Evolutionary conservation across 2,888 invertebrate species (phyloP).

Genomic region (Hirtodrosophila trivittata): DNA sequence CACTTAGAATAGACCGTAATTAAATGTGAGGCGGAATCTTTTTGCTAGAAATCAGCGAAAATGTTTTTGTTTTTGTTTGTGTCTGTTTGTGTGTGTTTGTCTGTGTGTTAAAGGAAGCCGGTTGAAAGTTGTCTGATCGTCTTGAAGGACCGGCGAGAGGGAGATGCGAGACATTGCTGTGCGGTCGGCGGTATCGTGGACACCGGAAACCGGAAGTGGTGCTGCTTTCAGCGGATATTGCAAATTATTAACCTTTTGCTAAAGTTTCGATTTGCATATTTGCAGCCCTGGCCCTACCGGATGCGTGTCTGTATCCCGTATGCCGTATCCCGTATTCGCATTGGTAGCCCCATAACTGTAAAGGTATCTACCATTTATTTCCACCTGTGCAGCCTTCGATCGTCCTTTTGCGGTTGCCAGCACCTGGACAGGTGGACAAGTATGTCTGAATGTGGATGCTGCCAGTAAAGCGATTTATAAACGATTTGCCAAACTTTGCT

Average conservation of each 20-base stretch:
- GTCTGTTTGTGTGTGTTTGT: constrained; percentile 5
- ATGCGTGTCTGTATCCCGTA: constrained; percentile 27
- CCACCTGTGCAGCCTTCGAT: constrained; percentile 22
- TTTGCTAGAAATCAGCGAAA: constrained; percentile 14
- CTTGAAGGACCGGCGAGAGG: constrained; percentile 5
- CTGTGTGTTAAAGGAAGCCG: constrained; percentile 21
- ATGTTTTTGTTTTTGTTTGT: constrained; percentile 10
- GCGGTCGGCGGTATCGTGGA: constrained; percentile 42
- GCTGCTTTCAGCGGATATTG: constrained; percentile 75
- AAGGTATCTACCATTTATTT: constrained; percentile 19
- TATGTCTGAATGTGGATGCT: constrained; percentile 10
- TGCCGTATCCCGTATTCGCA: not conserved
- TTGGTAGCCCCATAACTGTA: constrained; percentile 2
- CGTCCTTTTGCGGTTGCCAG: constrained; percentile 41
- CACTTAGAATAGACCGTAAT: not conserved
- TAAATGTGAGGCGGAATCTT: not conserved
- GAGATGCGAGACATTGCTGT: constrained; percentile 13
- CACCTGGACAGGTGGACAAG: constrained; percentile 22
- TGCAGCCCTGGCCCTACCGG: constrained; percentile 22
- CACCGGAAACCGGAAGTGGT: constrained; percentile 66
- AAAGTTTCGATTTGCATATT: constrained; percentile 46
- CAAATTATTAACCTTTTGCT: constrained; percentile 79
- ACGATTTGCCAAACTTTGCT: constrained; percentile 69
- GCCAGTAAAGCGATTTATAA: constrained; percentile 72
- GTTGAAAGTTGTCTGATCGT: constrained; percentile 38